Evolutionary conservation across 2,113 vertebrate species (phyloP).

Genomic region (Xyliphius kryptos): DNA sequence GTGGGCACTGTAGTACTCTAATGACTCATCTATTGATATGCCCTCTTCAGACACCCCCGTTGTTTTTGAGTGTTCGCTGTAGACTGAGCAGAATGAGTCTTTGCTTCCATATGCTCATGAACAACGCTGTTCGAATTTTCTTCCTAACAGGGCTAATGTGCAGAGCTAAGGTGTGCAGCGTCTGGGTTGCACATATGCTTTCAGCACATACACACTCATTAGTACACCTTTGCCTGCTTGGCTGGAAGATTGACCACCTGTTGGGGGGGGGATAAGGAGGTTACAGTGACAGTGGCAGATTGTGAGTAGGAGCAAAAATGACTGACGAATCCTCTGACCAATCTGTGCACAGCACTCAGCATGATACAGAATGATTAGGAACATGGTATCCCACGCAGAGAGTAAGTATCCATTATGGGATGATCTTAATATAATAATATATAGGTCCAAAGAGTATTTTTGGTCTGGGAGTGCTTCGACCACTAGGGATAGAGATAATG

Average conservation of each 20-base stretch:
- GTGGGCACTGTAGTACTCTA: conserved; percentile 34
- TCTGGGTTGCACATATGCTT: conserved; percentile 7
- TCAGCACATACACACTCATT: conserved; percentile 4
- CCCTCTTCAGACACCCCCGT: conserved; percentile 32
- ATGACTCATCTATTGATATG: conserved; percentile 36
- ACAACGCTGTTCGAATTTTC: conserved; percentile 17
- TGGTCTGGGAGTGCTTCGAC: too few relatives aligned
- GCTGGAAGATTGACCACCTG: conserved; percentile 33
- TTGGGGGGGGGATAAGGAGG: conserved; percentile 28
- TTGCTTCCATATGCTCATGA: conserved; percentile 28
- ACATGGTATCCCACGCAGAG: too few relatives aligned
- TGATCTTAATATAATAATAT: too few relatives aligned
- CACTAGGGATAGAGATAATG: too few relatives aligned
- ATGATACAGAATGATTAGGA: conserved; percentile 47
- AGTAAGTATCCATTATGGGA: too few relatives aligned
- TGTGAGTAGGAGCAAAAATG: conserved; percentile 42
- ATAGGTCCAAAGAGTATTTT: too few relatives aligned
- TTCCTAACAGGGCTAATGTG: conserved; percentile 10
- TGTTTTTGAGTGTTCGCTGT: conserved; percentile 25
- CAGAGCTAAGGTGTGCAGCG: conserved; percentile 21
- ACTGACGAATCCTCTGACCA: conserved; percentile 40
- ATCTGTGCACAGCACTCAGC: conserved; percentile 38
- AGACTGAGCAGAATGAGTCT: conserved; percentile 22
- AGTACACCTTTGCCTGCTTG: conserved; percentile 34
- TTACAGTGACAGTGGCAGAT: conserved; percentile 35